Evolutionary conservation across 2,797 vertebrate genomes (phyloP), one percentile per base, ranked within the genome.

Genomic region (Threskiornis aethiopicus): DNA sequence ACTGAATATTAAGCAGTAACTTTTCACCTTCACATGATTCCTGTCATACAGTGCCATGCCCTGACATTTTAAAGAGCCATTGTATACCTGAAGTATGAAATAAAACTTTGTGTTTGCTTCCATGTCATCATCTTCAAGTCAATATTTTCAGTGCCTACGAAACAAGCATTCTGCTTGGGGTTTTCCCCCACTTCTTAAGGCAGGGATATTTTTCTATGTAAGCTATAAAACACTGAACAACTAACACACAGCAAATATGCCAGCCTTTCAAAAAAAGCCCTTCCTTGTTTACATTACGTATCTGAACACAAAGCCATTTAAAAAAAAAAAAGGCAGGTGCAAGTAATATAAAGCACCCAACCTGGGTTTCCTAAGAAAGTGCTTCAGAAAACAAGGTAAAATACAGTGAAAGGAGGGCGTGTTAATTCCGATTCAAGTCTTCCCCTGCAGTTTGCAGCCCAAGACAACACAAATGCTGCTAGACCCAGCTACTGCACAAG

Each of bases 101-200:
- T 18, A 79, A 12, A 91, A 39, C 11, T 59, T 55, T 4, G 42
- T 16, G 6, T 72, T 67, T 58, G 39, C 66, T 85, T 26, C 31
- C 3, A 1, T 33, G 22, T 7, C 42, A 69, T 19, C 37, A 37
- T 10, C 64, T 57, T 52, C 21, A 4, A 54, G 29, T 16, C 76
- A 81, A 13, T 46, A 46, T 1, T 64, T n/a, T 29, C 41, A 26
- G 17, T 26, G 24, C 16, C 46, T 20, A 44, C 0, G 0, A 80
- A 16, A 52, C 26, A 72, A 61, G 28, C 31, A 55, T 29, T 49
- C 64, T 90, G n/a, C n/a, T 57, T 31, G 6, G n/a, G 47, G 26
- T 17, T 15, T 44, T 9, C 24, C 9, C 13, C 17, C 2, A 6
- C 44, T 64, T 70, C 61, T 65, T 41, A 78, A 52, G 11, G 35